Evolutionary conservation across 2,888 invertebrate genomes (phyloP).

Genomic region (Proisotoma minuta): DNA sequence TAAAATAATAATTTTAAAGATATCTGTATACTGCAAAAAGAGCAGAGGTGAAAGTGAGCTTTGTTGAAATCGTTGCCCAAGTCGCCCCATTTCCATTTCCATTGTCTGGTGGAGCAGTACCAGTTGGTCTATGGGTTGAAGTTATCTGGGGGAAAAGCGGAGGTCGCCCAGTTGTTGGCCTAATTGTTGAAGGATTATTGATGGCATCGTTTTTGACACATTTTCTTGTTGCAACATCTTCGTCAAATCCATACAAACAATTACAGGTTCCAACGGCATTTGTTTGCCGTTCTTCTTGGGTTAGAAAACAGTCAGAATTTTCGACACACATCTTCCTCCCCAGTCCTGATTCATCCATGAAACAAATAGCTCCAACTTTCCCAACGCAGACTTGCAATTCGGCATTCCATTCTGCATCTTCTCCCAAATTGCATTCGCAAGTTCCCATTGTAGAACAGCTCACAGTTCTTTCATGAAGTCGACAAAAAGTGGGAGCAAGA

Average conservation of each 20-base stretch:
- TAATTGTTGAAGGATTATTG: background rate
- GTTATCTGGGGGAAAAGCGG: background rate
- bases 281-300: no score
- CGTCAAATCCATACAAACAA: conserved; percentile 16
- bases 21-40: background rate
- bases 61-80: background rate
- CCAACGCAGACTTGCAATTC: background rate
- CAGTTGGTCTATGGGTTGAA: background rate
- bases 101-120: background rate
- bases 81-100: background rate
- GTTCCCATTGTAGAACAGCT: background rate
- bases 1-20: background rate
- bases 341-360: background rate
- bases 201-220: background rate
- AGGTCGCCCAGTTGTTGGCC: background rate
- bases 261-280: conserved; percentile 19
- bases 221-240: background rate
- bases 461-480: background rate
- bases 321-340: conserved; percentile 5
- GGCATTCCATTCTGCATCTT: background rate
- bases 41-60: background rate
- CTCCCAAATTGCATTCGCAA: conserved; percentile 5
- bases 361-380: background rate
- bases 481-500: background rate
- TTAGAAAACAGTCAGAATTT: conserved; percentile 6